Conservation (phyloP, 2,113 vertebrate genomes). For the Synchiropus splendidus region DNA sequence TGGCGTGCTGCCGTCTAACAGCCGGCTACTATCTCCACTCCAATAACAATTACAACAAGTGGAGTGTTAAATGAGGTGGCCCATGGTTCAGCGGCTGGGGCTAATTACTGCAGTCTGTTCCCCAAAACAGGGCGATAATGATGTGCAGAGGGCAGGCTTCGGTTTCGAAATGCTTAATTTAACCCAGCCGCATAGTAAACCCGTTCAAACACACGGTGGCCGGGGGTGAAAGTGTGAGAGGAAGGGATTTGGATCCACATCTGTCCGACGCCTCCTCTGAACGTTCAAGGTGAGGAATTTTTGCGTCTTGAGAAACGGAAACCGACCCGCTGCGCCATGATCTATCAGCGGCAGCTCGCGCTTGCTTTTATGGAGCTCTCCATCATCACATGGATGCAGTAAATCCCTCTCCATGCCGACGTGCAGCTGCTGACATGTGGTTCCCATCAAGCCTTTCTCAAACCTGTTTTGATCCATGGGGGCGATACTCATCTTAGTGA, state of each 20-base stretch:
- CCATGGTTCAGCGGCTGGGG: conserved; percentile 40
- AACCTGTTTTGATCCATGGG: conserved; percentile 8
- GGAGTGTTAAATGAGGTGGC: conserved; percentile 56
- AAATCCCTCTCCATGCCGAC: conserved; percentile 41
- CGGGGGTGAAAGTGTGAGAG: not conserved
- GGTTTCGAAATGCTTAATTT: conserved; percentile 23
- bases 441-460: conserved; percentile 32
- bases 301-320: conserved; percentile 16
- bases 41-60: conserved; percentile 56
- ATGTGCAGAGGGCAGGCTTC: conserved; percentile 17
- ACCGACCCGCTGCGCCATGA: conserved; percentile 21
- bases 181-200: conserved; percentile 10
- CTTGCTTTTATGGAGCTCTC: conserved; percentile 29
- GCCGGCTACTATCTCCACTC: conserved; percentile 41
- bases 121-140: conserved; percentile 34
- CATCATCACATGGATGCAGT: conserved; percentile 36
- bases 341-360: conserved; percentile 29
- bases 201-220: conserved; percentile 1
- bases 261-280: conserved; percentile 16
- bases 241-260: conserved; percentile 19
- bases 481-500: not conserved
- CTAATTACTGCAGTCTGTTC: conserved; percentile 53
- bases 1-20: conserved; percentile 13
- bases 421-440: conserved; percentile 42
- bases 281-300: too few relatives aligned